These are phyloP conservation scores for Drosophila subquinaria DNA, from an alignment of 2,888 invertebrate species.

Conservation along the genomic window DNA sequence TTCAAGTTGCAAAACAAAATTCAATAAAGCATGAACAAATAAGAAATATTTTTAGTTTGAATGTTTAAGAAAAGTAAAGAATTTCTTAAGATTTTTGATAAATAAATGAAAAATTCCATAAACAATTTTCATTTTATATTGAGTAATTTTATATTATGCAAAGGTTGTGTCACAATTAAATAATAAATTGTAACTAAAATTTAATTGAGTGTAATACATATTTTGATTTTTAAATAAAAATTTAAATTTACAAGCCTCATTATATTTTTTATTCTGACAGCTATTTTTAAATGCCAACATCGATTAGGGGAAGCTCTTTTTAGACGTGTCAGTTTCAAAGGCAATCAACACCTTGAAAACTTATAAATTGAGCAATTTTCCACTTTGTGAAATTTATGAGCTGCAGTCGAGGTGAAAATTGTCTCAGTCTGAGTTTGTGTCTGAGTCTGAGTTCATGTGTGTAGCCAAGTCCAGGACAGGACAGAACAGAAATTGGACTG, in stretches of 20 bases:
- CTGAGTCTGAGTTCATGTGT: slow-evolving; percentile 6
- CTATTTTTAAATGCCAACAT: not conserved
- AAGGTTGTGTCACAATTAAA: too few species aligned
- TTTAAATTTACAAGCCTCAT: too few species aligned
- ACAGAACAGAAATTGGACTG: not conserved
- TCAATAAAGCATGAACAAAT: not conserved
- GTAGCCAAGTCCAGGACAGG: slow-evolving; percentile 8
- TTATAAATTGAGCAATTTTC: slow-evolving; percentile 66
- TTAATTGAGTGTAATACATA: too few species aligned
- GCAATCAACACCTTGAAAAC: slow-evolving; percentile 57
- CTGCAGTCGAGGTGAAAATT: slow-evolving; percentile 47
- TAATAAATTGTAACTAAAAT: too few species aligned
- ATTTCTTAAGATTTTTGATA: too few species aligned
- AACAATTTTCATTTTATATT: too few species aligned
- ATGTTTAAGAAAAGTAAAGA: too few species aligned
- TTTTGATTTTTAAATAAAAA: too few species aligned
- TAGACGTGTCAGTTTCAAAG: slow-evolving; percentile 12
- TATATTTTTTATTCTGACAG: too few species aligned
- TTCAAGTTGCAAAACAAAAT: not conserved
- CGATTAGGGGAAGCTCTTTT: not conserved
- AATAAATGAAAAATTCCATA: too few species aligned
- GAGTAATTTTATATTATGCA: too few species aligned
- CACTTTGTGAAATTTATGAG: slow-evolving; percentile 66
- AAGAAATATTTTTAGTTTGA: too few species aligned
- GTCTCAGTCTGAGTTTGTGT: slow-evolving; percentile 16